Conservation (phyloP, 2,888 invertebrate species). For the Melikaiella ostensackeni region DNA sequence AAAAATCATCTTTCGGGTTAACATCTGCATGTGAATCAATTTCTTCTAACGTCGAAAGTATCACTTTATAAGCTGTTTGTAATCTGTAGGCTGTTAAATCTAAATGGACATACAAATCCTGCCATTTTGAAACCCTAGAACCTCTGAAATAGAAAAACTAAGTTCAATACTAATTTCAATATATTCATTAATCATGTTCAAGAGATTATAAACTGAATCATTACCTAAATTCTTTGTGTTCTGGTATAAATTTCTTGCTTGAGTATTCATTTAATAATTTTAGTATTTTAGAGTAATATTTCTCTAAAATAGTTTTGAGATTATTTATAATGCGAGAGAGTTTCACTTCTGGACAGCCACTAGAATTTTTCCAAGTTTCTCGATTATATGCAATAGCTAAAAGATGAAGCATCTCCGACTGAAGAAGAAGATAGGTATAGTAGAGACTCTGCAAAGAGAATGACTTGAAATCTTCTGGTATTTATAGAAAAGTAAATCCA, state of each 20-base stretch:
- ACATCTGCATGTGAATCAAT: slow-evolving; percentile 61
- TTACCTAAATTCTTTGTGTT: slow-evolving; percentile 60
- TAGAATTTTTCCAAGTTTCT: slow-evolving; percentile 49
- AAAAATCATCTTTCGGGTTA: slow-evolving; percentile 50
- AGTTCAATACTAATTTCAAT: slow-evolving; percentile 32
- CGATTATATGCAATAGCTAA: slow-evolving; percentile 64
- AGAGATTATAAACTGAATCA: slow-evolving; percentile 18
- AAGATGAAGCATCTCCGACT: slow-evolving; percentile 70
- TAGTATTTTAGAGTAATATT: slow-evolving; percentile 56
- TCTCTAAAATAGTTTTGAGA: slow-evolving; percentile 55
- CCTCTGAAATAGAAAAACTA: slow-evolving; percentile 54
- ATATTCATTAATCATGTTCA: neutral
- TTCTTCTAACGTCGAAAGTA: slow-evolving; percentile 63
- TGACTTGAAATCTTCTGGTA: neutral
- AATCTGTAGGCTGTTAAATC: slow-evolving; percentile 70
- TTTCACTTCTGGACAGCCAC: slow-evolving; percentile 56
- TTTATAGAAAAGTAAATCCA: neutral
- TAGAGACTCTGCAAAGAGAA: slow-evolving; percentile 64
- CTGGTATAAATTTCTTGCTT: slow-evolving; percentile 55
- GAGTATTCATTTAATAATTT: slow-evolving; percentile 61
- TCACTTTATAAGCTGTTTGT: slow-evolving; percentile 63
- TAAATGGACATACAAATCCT: slow-evolving; percentile 70
- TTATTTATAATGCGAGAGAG: slow-evolving; percentile 56
- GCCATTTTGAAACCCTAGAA: slow-evolving; percentile 63
- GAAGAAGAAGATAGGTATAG: slow-evolving; percentile 69